Evolutionary conservation across 1,140 invertebrate species (phyloP).

Genomic region (Caenorhabditis latens): DNA sequence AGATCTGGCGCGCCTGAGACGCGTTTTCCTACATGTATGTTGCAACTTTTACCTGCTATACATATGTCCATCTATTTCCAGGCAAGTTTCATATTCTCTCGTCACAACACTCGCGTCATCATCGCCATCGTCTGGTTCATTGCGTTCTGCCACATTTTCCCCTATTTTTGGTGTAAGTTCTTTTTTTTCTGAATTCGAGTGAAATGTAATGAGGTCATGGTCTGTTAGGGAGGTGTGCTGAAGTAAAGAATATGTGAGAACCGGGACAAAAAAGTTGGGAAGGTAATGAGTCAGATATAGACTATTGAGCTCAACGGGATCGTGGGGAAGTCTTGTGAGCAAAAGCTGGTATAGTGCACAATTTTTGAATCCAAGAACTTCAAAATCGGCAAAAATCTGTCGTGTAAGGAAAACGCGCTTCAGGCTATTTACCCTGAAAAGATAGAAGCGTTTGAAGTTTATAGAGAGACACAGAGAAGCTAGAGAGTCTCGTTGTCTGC

Average conservation of each 20-base stretch:
- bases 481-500: too few species aligned
- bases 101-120: constrained; percentile 8
- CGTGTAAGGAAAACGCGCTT: too few species aligned
- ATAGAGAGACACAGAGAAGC: too few species aligned
- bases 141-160: constrained; percentile 26
- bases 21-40: too few species aligned
- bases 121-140: constrained; percentile 34
- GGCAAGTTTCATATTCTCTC: constrained; percentile 8
- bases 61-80: background rate
- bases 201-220: constrained; percentile 2
- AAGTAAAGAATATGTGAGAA: background rate
- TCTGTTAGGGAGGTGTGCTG: background rate
- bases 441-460: too few species aligned
- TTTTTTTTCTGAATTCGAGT: background rate
- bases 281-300: background rate
- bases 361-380: too few species aligned
- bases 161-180: constrained; percentile 43
- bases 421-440: too few species aligned
- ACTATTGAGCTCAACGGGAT: background rate
- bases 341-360: too few species aligned
- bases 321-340: too few species aligned
- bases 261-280: background rate
- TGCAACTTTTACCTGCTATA: too few species aligned
- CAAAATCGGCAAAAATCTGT: too few species aligned
- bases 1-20: too few species aligned